phyloP scores from a whole-genome alignment of 2,113 vertebrate species.

The Sminthopsis crassicaudata region DNA sequence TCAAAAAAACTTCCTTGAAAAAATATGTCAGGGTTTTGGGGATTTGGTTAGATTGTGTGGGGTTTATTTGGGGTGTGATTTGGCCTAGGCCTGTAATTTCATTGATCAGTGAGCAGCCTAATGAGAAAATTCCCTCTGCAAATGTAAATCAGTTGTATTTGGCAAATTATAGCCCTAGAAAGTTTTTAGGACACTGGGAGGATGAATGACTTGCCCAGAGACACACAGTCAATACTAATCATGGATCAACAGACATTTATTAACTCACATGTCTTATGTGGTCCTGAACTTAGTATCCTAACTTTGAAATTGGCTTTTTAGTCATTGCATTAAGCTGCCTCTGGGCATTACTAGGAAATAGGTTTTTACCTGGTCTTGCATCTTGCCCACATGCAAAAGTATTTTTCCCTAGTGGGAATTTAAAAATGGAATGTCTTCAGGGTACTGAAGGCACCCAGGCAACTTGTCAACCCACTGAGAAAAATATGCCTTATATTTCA shows the following conservation, averaged over 20 bases:
- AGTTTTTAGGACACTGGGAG: background rate
- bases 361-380: conserved; percentile 24
- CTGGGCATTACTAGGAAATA: conserved; percentile 35
- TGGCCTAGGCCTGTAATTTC: conserved; percentile 60
- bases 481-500: conserved; percentile 34
- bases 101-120: conserved; percentile 29
- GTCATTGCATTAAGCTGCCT: background rate
- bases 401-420: conserved; percentile 43
- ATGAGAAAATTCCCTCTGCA: background rate
- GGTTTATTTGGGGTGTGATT: too few relatives aligned
- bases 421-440: conserved; percentile 26
- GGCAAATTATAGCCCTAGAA: background rate
- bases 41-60: too few relatives aligned
- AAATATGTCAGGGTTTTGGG: conserved; percentile 38
- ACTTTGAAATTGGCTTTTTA: background rate
- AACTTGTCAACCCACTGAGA: conserved; percentile 32
- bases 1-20: conserved; percentile 67
- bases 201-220: background rate
- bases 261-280: background rate
- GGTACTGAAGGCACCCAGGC: conserved; percentile 44
- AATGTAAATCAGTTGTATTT: background rate
- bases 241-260: background rate
- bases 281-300: background rate
- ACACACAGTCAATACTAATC: background rate
- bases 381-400: conserved; percentile 50